phyloP scores from a whole-genome alignment of 92 coral and sea anemone genomes.

The Metridium senile region DNA sequence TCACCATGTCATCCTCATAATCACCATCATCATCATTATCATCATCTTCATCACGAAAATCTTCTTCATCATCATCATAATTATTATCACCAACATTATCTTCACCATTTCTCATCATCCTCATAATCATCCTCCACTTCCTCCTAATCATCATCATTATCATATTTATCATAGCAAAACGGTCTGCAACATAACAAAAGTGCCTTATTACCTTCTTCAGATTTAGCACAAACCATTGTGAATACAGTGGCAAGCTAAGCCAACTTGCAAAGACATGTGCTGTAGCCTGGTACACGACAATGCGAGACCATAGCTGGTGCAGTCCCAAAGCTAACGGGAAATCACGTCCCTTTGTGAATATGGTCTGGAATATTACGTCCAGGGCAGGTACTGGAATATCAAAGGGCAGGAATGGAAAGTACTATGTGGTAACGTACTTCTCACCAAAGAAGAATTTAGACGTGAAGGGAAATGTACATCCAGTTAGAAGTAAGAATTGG shows the following conservation, averaged over 20 bases:
- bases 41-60: too few relatives aligned
- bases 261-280: conserved; percentile 67
- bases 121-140: too few relatives aligned
- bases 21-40: too few relatives aligned
- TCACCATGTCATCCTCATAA: too few relatives aligned
- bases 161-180: background rate
- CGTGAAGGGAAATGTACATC: conserved; percentile 62
- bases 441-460: conserved; percentile 54
- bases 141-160: too few relatives aligned
- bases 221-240: conserved; percentile 74
- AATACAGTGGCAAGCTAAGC: conserved; percentile 59
- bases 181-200: background rate
- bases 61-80: too few relatives aligned
- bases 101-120: too few relatives aligned
- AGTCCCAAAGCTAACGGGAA: conserved; percentile 63
- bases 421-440: conserved; percentile 69
- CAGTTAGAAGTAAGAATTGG: conserved; percentile 72
- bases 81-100: too few relatives aligned
- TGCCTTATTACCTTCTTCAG: background rate
- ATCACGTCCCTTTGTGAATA: conserved; percentile 77
- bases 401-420: conserved; percentile 48
- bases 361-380: conserved; percentile 73
- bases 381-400: conserved; percentile 74
- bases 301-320: conserved; percentile 77
- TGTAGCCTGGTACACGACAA: conserved; percentile 77